Base-by-base conservation (phyloP, 1,140 invertebrate genomes). In the Drosophila novamexicana region DNA sequence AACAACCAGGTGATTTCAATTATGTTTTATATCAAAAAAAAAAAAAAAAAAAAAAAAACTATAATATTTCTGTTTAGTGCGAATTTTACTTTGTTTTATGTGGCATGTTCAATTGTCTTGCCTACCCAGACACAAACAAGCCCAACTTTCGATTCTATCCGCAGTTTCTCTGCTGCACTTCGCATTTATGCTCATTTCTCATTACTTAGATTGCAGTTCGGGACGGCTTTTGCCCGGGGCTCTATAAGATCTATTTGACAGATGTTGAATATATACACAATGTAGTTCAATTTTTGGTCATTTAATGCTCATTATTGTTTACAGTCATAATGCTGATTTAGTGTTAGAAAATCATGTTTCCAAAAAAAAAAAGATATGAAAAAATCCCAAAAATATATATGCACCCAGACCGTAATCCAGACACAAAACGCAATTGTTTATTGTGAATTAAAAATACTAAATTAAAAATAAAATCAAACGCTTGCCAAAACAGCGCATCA, bases 81-180 rank as follows among this genome's bases (percentile, higher is more conserved):
- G 34, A 36, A 16, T 65, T 63, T 70, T 63, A 63, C 63, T 64
- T 77, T 75, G 75, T 73, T 66, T 72, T 53, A 70, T 91, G 85
- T 85, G 90, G 91, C 86, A 92, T 92, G 83, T 76, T 79, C 42
- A 71, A 50, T 69, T 76, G 69, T 65, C 72, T 76, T 75, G 73
- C 76, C 76, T 59, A 69, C 68, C 74, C 64, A 67, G 56, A 79
- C 53, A 76, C 63, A 36, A 36, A 69, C 58, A 67, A 62, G 72
- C 64, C 76, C 57, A 56, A 63, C 64, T 76, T 42, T 72, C 59
- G 40, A 45, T 64, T 64, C 61, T 61, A 47, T 71, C 47, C 64
- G 53, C 45, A 72, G 45, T 65, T 36, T 14, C 37, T 59, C 7
- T 39, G 32, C 70, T 56, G 56, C 44, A 42, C 9, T 58, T 44